A percentile compares a stretch with the other conserved stretches of the same genome.
Conservation (phyloP, 2,888 invertebrate genomes). For the Rotaria sp. region DNA sequence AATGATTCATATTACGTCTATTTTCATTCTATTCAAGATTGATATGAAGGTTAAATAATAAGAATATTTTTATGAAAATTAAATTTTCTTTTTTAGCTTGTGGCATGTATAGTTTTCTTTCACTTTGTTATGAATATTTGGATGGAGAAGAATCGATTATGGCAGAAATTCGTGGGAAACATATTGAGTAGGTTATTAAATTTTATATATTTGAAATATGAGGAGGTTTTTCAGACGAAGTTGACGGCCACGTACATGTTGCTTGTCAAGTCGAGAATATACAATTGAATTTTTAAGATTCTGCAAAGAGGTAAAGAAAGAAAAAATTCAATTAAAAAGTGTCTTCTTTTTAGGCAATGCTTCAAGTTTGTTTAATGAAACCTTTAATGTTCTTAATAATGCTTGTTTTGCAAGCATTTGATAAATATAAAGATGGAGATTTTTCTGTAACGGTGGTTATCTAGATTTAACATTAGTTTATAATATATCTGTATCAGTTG, state of each 20-base stretch:
- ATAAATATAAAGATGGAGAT: conserved; percentile 94
- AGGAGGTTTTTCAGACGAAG: conserved; percentile 64
- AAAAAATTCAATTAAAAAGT: background rate
- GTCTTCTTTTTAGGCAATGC: conserved; percentile 66
- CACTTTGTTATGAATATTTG: conserved; percentile 95
- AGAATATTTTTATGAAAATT: background rate
- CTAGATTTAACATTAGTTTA: conserved; percentile 95
- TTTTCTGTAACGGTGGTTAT: conserved; percentile 90
- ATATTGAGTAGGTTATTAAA: conserved; percentile 64
- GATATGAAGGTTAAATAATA: conserved; percentile 78
- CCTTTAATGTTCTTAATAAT: conserved; percentile 95
- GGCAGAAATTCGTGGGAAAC: conserved; percentile 93
- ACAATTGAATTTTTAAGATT: conserved; percentile 96
- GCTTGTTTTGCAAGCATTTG: conserved; percentile 85
- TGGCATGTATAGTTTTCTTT: conserved; percentile 98
- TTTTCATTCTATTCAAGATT: conserved; percentile 96
- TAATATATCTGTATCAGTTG: conserved; percentile 91
- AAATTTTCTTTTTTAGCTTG: conserved; percentile 65
- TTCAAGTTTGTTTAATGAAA: conserved; percentile 96
- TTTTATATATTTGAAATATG: background rate
- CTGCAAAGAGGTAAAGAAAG: conserved; percentile 73
- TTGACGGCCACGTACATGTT: conserved; percentile 90
- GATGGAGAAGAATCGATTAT: conserved; percentile 99
- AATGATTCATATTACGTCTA: conserved; percentile 95
- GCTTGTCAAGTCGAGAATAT: conserved; percentile 87